phyloP scores from a whole-genome alignment of 2,797 vertebrate genomes.

The Acestrorhynchus altus region DNA sequence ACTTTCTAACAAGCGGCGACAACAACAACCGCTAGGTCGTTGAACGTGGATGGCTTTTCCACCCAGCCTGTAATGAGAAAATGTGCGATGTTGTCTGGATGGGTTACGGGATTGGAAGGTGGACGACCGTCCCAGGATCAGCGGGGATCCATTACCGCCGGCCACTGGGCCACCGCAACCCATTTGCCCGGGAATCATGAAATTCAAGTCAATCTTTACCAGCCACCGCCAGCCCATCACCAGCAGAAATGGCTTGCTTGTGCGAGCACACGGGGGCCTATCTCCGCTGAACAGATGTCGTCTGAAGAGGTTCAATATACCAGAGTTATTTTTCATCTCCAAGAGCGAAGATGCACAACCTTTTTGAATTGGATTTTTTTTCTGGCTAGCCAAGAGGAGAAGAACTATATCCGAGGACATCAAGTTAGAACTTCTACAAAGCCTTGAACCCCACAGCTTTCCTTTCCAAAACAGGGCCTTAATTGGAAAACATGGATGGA shows the following conservation, averaged over 20 bases:
- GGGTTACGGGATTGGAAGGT: conserved; percentile 78
- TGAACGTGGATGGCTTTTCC: conserved; percentile 68
- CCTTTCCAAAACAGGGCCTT: background rate
- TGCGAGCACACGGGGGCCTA: conserved; percentile 72
- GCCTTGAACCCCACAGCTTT: background rate
- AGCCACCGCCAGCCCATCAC: conserved; percentile 74
- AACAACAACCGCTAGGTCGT: conserved; percentile 65
- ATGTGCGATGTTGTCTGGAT: conserved; percentile 73
- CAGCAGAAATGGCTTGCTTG: conserved; percentile 73
- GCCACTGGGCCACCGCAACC: conserved; percentile 73
- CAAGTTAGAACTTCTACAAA: background rate
- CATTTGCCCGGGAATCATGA: conserved; percentile 81
- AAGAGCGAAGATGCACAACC: conserved; percentile 51
- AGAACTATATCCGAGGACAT: background rate
- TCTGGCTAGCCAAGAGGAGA: conserved; percentile 31
- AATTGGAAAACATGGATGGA: conserved; percentile 25
- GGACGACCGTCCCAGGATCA: conserved; percentile 77
- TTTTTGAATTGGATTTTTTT: conserved; percentile 62
- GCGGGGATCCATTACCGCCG: conserved; percentile 83
- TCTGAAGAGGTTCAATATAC: conserved; percentile 73
- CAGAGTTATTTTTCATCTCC: conserved; percentile 75
- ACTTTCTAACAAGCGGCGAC: conserved; percentile 68
- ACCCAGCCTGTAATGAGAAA: conserved; percentile 78
- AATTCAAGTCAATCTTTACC: conserved; percentile 77
- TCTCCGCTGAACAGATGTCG: conserved; percentile 76